A percentile compares a stretch with the other conserved stretches of the same genome.
phyloP scores from a whole-genome alignment of 1,140 invertebrate species.

The Bombus terrestris region DNA sequence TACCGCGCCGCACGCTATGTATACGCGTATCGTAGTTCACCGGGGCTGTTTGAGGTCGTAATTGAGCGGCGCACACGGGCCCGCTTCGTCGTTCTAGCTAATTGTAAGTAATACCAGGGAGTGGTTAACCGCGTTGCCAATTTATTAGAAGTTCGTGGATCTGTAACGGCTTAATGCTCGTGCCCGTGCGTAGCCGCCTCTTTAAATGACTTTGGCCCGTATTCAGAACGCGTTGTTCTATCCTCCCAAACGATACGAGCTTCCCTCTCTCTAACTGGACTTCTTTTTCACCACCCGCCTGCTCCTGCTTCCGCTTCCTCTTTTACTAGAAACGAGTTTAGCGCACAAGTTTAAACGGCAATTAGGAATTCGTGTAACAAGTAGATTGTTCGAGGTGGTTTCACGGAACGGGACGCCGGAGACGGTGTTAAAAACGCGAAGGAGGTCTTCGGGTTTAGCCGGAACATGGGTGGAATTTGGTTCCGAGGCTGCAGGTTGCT shows the following conservation, averaged over 20 bases:
- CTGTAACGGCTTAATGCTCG: constrained; percentile 44
- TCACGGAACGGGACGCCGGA: background rate
- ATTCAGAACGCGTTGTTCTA: constrained; percentile 41
- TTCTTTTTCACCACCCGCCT: background rate
- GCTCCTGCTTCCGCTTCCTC: no score
- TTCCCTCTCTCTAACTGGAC: background rate
- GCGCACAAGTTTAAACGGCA: constrained; percentile 23
- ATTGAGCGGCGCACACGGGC: constrained; percentile 32
- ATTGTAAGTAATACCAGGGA: constrained; percentile 50
- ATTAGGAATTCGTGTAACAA: constrained; percentile 16
- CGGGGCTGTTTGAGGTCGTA: constrained; percentile 45
- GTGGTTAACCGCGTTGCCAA: constrained; percentile 48
- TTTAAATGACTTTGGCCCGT: constrained; percentile 54
- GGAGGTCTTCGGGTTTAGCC: background rate
- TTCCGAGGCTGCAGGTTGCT: background rate
- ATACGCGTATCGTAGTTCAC: constrained; percentile 24
- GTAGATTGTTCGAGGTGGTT: background rate
- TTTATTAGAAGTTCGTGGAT: constrained; percentile 56
- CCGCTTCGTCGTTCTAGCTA: constrained; percentile 43
- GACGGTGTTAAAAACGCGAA: background rate
- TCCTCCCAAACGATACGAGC: background rate
- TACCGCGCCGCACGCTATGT: constrained; percentile 14
- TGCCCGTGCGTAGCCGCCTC: constrained; percentile 1
- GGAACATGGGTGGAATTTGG: background rate
- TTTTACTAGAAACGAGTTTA: background rate